Evolutionary conservation across 2,113 vertebrate genomes (phyloP).

Genomic region (Rhinopomastus cyanomelas): DNA sequence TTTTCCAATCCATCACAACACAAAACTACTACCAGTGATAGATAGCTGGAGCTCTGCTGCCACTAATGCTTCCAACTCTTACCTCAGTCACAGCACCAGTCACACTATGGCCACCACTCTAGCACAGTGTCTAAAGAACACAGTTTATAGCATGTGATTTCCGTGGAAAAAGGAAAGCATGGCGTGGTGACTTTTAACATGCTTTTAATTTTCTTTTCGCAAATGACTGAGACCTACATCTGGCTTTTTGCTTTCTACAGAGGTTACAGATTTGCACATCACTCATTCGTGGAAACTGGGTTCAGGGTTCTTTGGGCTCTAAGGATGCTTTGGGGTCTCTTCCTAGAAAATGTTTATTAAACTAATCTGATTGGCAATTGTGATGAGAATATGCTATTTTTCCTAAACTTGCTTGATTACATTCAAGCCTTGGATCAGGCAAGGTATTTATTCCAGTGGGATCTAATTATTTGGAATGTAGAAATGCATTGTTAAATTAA

Average conservation of each 20-base stretch:
- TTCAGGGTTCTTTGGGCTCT: neutral
- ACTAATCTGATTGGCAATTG: neutral
- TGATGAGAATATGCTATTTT: neutral
- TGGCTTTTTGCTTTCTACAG: neutral
- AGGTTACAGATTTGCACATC: neutral
- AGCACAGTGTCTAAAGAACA: neutral
- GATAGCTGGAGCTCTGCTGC: neutral
- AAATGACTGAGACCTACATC: neutral
- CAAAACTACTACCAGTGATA: neutral
- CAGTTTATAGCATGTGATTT: neutral
- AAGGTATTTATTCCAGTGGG: slow-evolving; percentile 19
- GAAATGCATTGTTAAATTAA: slow-evolving; percentile 30
- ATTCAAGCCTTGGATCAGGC: neutral
- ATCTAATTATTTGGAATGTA: slow-evolving; percentile 29
- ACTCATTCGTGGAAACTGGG: accelerated
- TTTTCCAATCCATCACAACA: neutral
- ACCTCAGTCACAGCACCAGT: neutral
- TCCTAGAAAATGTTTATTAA: neutral
- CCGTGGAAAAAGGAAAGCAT: neutral
- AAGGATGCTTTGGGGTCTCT: neutral
- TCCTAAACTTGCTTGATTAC: neutral
- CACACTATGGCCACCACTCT: neutral
- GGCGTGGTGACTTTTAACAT: neutral
- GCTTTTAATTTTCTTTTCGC: neutral
- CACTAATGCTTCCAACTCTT: neutral